These are phyloP conservation scores for Pardalotus punctatus DNA, from an alignment of 2,113 vertebrate species.

Conservation along the genomic window DNA sequence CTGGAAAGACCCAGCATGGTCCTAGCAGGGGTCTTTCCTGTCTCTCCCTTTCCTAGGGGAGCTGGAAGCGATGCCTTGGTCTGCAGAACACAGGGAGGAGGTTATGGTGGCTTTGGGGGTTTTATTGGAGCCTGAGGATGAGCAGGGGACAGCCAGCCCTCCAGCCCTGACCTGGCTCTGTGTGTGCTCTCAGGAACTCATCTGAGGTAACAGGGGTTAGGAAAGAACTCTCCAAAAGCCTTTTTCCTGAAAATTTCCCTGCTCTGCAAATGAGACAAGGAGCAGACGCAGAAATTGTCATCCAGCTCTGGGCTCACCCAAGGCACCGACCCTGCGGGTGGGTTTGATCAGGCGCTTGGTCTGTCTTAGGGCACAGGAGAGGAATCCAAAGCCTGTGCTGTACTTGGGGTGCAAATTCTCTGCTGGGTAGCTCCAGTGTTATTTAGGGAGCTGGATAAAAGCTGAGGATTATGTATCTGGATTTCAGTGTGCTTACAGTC, in stretches of 20 bases:
- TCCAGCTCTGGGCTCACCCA: not conserved
- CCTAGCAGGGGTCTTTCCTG: not conserved
- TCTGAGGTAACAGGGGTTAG: not conserved
- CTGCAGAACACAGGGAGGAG: not conserved
- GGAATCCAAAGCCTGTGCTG: not conserved
- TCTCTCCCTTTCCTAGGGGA: not conserved
- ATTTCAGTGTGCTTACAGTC: not conserved
- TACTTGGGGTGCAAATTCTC: not conserved
- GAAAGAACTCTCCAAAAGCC: not conserved
- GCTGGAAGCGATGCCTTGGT: not conserved
- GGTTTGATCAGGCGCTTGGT: not conserved
- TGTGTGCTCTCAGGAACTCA: not conserved
- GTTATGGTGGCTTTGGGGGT: not conserved
- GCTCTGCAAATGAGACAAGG: not conserved
- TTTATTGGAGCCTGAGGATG: not conserved
- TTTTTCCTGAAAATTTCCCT: not conserved
- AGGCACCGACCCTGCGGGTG: fast-evolving
- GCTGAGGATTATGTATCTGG: not conserved
- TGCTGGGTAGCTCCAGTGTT: not conserved
- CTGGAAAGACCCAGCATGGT: not conserved
- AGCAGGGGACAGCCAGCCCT: not conserved
- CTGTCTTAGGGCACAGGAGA: not conserved
- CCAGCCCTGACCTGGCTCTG: not conserved
- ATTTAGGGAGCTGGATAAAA: not conserved
- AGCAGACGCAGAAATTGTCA: not conserved